Conservation (phyloP, 92 coral and sea anemone species). For the Zoanthus solanderi region DNA sequence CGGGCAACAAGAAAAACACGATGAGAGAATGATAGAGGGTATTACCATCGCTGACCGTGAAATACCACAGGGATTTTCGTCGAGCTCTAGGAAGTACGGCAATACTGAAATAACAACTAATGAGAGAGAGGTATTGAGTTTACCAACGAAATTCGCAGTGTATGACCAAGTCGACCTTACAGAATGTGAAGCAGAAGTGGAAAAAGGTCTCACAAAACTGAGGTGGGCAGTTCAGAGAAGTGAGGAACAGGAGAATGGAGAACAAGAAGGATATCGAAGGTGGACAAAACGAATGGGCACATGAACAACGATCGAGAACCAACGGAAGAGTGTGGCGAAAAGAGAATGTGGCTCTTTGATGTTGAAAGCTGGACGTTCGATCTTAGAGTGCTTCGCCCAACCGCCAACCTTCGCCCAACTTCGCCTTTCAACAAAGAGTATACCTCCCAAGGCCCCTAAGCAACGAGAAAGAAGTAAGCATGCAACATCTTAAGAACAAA, state of each 20-base stretch:
- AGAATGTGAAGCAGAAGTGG: slow-evolving; percentile 21
- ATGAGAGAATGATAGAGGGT: background rate
- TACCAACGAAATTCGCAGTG: background rate
- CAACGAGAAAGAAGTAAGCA: no score
- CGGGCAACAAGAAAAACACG: background rate
- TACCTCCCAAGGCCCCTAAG: no score
- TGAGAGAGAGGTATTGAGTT: slow-evolving; percentile 12
- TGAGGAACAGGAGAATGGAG: slow-evolving; percentile 8
- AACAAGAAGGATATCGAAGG: background rate
- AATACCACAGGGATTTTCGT: slow-evolving; percentile 13
- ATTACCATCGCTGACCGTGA: background rate
- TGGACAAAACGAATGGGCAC: no score
- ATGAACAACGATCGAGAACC: no score
- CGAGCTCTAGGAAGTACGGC: slow-evolving; percentile 30
- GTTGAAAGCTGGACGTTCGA: no score
- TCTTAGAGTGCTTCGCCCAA: no score
- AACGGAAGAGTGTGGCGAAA: no score
- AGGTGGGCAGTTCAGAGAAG: slow-evolving; percentile 6
- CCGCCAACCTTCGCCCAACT: no score
- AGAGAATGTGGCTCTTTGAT: no score
- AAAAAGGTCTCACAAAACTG: slow-evolving; percentile 14
- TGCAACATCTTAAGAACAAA: no score
- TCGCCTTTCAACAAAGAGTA: no score
- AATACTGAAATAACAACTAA: background rate
- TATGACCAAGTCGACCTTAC: slow-evolving; percentile 12